phyloP scores from a whole-genome alignment of 2,888 invertebrate species.

The Linnaemya tessellans region DNA sequence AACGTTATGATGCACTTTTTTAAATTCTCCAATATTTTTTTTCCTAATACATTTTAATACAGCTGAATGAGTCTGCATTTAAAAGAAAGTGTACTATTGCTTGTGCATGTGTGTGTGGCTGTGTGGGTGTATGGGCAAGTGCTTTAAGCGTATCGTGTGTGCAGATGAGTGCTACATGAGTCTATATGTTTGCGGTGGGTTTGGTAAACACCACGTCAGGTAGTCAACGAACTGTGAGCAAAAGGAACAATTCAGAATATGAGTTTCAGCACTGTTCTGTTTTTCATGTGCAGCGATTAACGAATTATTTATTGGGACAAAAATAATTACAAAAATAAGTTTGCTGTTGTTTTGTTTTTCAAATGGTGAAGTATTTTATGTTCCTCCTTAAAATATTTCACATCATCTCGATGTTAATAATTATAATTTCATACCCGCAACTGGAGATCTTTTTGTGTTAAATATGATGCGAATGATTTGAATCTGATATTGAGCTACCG shows the following conservation, averaged over 20 bases:
- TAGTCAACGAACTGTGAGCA: conserved; percentile 25
- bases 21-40: conserved; percentile 2
- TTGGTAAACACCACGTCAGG: conserved; percentile 42
- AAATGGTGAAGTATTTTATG: too few species aligned
- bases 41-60: conserved; percentile 5
- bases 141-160: not conserved
- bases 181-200: conserved; percentile 29
- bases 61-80: conserved; percentile 7
- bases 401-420: not conserved
- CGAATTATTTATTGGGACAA: too few species aligned
- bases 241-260: not conserved
- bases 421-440: not conserved
- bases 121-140: not conserved
- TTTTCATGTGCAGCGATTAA: too few species aligned
- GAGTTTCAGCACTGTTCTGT: not conserved
- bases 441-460: not conserved
- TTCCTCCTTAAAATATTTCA: too few species aligned
- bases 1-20: conserved; percentile 41
- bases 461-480: not conserved
- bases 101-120: not conserved
- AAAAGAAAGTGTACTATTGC: conserved; percentile 3
- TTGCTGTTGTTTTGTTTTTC: too few species aligned
- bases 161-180: not conserved
- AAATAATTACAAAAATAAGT: too few species aligned
- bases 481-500: not conserved